Percentiles rank a stretch among this genome's conserved stretches.
Evolutionary conservation across 92 coral and sea anemone species (phyloP).

Genomic region (Epizoanthus fatuus): DNA sequence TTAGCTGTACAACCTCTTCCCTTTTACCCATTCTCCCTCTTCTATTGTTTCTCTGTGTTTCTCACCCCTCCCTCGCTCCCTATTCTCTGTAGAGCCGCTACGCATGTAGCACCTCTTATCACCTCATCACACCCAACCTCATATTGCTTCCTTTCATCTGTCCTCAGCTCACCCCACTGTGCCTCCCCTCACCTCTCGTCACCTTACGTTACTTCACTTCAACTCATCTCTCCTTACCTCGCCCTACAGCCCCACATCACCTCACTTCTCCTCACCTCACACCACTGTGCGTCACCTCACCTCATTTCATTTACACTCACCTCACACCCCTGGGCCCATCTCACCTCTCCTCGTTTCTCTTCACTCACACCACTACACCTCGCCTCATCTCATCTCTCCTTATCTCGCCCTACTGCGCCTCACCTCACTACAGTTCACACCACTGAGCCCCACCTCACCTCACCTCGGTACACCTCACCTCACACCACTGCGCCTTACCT

Average conservation of each 20-base stretch:
- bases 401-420: slow-evolving; percentile 11
- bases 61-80: too few relatives aligned
- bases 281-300: not conserved
- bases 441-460: not conserved
- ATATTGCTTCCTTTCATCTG: not conserved
- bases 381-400: not conserved
- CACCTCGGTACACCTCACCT: not conserved
- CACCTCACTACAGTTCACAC: not conserved
- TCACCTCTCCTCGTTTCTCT: not conserved
- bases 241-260: not conserved
- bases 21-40: too few relatives aligned
- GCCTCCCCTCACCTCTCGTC: not conserved
- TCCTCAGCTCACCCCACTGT: not conserved
- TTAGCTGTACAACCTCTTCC: too few relatives aligned
- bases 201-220: too few relatives aligned
- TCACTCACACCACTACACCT: too few relatives aligned
- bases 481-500: not conserved
- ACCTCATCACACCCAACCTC: too few relatives aligned
- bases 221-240: too few relatives aligned
- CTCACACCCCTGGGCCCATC: not conserved
- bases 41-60: too few relatives aligned
- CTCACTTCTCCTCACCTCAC: not conserved
- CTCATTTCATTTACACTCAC: not conserved
- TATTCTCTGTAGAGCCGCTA: too few relatives aligned
- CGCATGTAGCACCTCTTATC: too few relatives aligned